Evolutionary conservation across 2,888 invertebrate species (phyloP), one percentile per base, ranked within the genome.

Genomic region (Chrysina gloriosa): DNA sequence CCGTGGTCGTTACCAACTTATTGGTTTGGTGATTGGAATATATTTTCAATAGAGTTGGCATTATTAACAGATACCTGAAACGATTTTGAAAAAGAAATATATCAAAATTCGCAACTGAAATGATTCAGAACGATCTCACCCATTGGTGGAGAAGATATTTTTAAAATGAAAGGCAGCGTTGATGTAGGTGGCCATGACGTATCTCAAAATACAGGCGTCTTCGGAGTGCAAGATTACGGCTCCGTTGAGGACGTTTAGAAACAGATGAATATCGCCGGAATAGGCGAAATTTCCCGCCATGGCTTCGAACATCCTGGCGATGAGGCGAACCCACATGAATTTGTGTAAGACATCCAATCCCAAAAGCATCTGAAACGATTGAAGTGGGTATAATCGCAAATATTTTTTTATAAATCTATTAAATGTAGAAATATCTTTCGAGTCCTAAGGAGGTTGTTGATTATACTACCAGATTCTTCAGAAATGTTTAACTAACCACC

Each of bases 1-100:
- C 95, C 0, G 98, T 97, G 0, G 96, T 93, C 3, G 95, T 96
- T 1, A 99, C 93, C 19, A 98, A 85, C 79, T 93, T 93, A 83
- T 99, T 99, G 0, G 97, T 97, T 85, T 98, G 98, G 83, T 98
- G 97, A 78, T 97, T 96, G 1, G 97, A 96, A 84, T 99, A 99
- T 65, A 98, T 93, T 85, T 97, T 94, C 52, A 99, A 85, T 23
- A 99, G 84, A 0, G 98, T 97, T 19, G 99, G 99, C 95, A 99
- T 98, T 74, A 99, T 97, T 75, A 98, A 86, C 64, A 98, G 87
- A 81, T 98, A 99, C 14, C 94, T 94, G 67, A 70, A 77, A 73
- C n/a, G n/a, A n/a, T 11, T 2, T 79, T 63, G 73, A 72, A 64
- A 61, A 39, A 21, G 11, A 34, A 29, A 58, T 23, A 66, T 14